These are phyloP conservation scores for Cydia fagiglandana DNA, from an alignment of 1,140 invertebrate genomes.

Conservation along the genomic window DNA sequence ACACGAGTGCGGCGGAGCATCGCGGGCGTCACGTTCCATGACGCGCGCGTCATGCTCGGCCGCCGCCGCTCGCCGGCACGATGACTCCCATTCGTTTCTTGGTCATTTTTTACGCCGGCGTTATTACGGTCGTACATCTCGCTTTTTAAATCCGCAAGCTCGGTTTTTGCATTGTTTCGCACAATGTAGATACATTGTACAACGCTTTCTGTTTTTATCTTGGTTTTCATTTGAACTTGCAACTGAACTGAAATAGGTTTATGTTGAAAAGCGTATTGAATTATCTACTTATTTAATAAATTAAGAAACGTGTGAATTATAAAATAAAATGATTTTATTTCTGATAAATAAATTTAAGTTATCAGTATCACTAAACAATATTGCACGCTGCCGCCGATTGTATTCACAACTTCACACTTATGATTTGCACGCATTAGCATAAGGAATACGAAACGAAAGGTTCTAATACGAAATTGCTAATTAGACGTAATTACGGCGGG, in stretches of 20 bases:
- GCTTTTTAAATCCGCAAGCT: conserved; percentile 55
- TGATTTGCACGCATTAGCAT: conserved; percentile 24
- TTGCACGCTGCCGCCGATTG: background rate
- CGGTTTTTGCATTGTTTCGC: conserved; percentile 32
- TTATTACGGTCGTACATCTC: conserved; percentile 49
- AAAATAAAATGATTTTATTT: background rate
- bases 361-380: background rate
- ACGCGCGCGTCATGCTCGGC: conserved; percentile 45
- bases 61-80: conserved; percentile 55
- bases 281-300: background rate
- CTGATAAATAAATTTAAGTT: background rate
- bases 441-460: conserved; percentile 19
- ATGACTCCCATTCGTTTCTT: conserved; percentile 50
- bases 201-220: conserved; percentile 11
- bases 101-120: conserved; percentile 43
- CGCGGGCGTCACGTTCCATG: conserved; percentile 48
- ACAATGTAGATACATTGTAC: background rate
- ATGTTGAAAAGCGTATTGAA: background rate
- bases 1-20: conserved; percentile 42
- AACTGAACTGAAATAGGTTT: background rate
- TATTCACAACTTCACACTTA: conserved; percentile 14
- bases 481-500: conserved; percentile 22
- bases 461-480: conserved; percentile 29
- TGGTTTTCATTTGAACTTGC: background rate
- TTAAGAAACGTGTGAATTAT: background rate